Conservation (phyloP, 2,113 vertebrate genomes). For the Tragelaphus strepsiceros region DNA sequence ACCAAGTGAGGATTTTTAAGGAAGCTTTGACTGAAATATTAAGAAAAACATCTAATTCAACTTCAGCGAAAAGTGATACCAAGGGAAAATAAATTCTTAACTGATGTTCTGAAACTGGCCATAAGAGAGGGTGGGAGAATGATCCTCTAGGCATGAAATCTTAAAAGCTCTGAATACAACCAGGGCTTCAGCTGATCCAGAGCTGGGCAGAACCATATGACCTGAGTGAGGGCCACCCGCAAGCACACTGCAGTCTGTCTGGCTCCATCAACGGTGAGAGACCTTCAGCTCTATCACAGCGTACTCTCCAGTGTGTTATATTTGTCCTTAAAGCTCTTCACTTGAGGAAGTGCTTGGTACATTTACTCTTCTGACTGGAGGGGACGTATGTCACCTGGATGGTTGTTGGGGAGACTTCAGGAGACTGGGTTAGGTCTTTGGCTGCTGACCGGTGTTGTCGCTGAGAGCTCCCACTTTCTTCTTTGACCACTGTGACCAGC, state of each 20-base stretch:
- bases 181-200: neutral
- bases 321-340: constrained; percentile 98
- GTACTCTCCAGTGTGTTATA: constrained; percentile 96
- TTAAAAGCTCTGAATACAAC: neutral
- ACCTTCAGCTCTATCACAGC: constrained; percentile 75
- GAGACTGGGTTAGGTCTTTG: constrained; percentile 88
- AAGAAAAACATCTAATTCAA: constrained; percentile 43
- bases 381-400: constrained; percentile 94
- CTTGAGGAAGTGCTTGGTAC: constrained; percentile 92
- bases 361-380: constrained; percentile 92
- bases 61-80: constrained; percentile 21
- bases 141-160: neutral
- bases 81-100: neutral
- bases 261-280: neutral
- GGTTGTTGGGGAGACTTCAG: constrained; percentile 83
- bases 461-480: constrained; percentile 78
- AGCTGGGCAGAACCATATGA: neutral
- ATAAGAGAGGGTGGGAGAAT: neutral
- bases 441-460: constrained; percentile 92
- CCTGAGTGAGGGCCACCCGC: neutral
- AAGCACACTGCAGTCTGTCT: neutral
- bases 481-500: constrained; percentile 85
- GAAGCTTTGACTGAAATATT: neutral
- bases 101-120: neutral
- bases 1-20: neutral